Conservation (phyloP, 2,113 vertebrate genomes). For the Bettongia penicillata region DNA sequence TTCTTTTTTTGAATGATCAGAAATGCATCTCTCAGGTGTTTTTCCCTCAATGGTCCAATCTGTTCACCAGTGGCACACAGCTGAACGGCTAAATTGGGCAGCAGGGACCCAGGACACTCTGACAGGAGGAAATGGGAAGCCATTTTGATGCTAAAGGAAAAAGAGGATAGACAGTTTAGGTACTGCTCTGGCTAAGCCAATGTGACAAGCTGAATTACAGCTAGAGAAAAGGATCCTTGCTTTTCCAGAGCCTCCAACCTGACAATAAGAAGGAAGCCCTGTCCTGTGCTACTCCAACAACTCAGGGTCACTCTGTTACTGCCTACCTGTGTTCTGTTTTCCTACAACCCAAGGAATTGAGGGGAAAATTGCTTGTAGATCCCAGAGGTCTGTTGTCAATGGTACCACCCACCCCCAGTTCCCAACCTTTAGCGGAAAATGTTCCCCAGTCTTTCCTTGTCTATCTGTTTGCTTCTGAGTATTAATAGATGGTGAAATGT, state of each 20-base stretch:
- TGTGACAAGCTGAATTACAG: conserved; percentile 18
- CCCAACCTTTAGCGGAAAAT: not conserved
- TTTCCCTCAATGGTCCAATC: conserved; percentile 61
- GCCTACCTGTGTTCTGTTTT: not conserved
- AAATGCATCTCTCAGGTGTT: conserved; percentile 46
- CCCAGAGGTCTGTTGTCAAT: not conserved
- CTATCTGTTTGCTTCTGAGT: not conserved
- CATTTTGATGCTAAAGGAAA: conserved; percentile 40
- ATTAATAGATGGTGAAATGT: not conserved
- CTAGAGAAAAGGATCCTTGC: conserved; percentile 5
- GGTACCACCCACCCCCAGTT: not conserved
- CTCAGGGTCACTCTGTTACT: conserved; percentile 14
- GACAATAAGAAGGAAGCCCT: conserved; percentile 26
- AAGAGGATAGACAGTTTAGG: not conserved
- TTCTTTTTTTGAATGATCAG: conserved; percentile 42
- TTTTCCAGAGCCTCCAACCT: conserved; percentile 1
- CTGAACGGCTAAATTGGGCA: conserved; percentile 72
- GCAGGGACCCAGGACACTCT: conserved; percentile 62
- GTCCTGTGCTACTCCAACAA: not conserved
- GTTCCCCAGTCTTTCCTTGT: not conserved
- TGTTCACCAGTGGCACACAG: conserved; percentile 59
- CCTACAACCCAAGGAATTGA: not conserved
- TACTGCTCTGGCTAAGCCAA: conserved; percentile 1
- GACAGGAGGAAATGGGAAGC: conserved; percentile 56
- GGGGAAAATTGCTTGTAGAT: not conserved